These are phyloP conservation scores for Chloebia gouldiae DNA, from an alignment of 2,113 vertebrate genomes.

Conservation along the genomic window DNA sequence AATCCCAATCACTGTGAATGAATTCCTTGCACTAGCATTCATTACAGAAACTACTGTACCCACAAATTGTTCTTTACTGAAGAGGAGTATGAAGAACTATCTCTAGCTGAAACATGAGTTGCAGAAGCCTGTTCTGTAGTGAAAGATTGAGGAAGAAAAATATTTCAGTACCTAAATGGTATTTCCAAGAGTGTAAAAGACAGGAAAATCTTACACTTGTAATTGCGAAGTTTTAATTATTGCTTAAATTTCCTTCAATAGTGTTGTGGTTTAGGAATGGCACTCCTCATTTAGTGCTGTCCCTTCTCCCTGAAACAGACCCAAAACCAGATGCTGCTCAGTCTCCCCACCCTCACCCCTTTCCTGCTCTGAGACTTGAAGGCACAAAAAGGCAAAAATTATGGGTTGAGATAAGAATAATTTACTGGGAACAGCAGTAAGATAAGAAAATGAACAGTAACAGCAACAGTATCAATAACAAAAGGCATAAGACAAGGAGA, in stretches of 20 bases:
- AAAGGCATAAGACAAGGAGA: background rate
- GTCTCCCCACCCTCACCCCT: background rate
- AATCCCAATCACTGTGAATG: background rate
- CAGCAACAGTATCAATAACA: background rate
- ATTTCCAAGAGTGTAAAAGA: background rate
- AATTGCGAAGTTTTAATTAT: background rate
- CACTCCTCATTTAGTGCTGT: background rate
- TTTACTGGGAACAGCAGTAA: background rate
- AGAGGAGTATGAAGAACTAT: background rate
- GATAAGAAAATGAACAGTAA: background rate
- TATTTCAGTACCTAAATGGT: background rate
- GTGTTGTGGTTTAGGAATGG: background rate
- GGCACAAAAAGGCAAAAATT: background rate
- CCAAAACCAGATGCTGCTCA: background rate
- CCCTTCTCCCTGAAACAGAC: background rate
- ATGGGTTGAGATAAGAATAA: background rate
- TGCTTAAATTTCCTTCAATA: background rate
- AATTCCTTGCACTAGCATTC: background rate
- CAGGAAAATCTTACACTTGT: background rate
- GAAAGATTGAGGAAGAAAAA: background rate
- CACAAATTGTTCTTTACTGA: background rate
- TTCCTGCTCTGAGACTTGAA: background rate
- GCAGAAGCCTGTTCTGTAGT: background rate
- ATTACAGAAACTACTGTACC: background rate
- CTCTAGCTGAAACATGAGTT: background rate